Evolutionary conservation across 2,888 invertebrate genomes (phyloP), one percentile per base, ranked within the genome.

Genomic region (Hesperia comma): DNA sequence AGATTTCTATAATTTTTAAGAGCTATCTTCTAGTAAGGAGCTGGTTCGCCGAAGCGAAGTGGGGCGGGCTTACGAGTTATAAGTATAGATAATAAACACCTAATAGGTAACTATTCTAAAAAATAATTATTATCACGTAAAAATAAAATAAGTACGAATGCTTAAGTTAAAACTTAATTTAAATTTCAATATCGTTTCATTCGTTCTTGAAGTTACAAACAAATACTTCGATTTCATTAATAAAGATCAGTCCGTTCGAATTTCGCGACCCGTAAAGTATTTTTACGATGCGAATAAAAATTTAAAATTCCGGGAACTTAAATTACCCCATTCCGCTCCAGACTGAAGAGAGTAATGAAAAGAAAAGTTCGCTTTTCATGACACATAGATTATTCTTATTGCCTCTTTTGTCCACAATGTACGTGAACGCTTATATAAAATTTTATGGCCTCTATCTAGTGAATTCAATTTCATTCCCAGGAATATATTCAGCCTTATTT

Each of bases 401-500:
- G 77, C 79, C 84, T 80, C 83, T 76, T 85, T 86, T 86, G 84
- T 85, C 84, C 85, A 85, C 84, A 86, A 85, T 87, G 83, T 85
- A 85, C 83, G 84, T 79, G 82, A 83, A 86, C 82, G 85, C 83
- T 81, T 82, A 77, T 81, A 85, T 86, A 85, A 88, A 86, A 84
- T 87, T 86, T 88, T 86, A 88, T 83, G 79, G 75, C 77, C 75
- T 77, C 76, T 80, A 77, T 77, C 76, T 80, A 77, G 77, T 75
- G 77, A 77, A 77, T 83, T 79, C 79, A 77, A 79, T 81, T 85
- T 81, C 80, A 81, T 80, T 82, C 83, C 64, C 55, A 46, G 21
- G 51, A 67, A 72, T 69, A 69, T 64, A 69, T 68, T 69, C 58
- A 63, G 46, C 57, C 56, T 55, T 61, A 19, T 66, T 66, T 66